phyloP scores from a whole-genome alignment of 2,888 invertebrate genomes.

The Cryptocheilus praepositus region DNA sequence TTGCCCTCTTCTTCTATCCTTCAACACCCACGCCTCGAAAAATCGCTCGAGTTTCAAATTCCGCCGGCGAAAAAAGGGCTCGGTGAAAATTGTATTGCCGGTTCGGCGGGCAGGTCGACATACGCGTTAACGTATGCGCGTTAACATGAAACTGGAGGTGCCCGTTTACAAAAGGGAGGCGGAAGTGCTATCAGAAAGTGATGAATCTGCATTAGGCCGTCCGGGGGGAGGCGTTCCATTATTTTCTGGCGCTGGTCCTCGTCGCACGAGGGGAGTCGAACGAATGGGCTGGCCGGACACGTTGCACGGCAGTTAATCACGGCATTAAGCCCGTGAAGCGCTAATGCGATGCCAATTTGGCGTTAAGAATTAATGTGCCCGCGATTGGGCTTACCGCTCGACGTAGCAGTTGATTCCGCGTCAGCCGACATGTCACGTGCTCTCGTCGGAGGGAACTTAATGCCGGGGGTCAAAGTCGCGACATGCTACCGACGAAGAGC shows the following conservation, averaged over 20 bases:
- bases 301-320: conserved; percentile 51
- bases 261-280: conserved; percentile 24
- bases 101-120: too few species aligned
- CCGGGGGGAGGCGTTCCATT: neutral
- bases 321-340: conserved; percentile 53
- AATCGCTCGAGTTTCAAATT: too few species aligned
- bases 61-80: too few species aligned
- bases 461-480: too few species aligned
- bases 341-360: conserved; percentile 59
- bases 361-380: conserved; percentile 60
- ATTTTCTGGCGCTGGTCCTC: conserved; percentile 1
- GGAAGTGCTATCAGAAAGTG: neutral
- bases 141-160: too few species aligned
- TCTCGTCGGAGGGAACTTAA: too few species aligned
- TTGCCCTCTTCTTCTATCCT: too few species aligned
- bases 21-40: too few species aligned
- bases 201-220: conserved; percentile 1
- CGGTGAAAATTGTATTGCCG: too few species aligned
- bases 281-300: conserved; percentile 32
- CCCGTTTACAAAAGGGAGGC: neutral
- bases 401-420: conserved; percentile 43
- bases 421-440: conserved; percentile 39
- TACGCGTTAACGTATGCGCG: too few species aligned
- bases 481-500: too few species aligned
- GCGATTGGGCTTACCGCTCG: conserved; percentile 38